Base-by-base conservation (phyloP, 1,140 invertebrate species). In the Nautilus pompilius region DNA sequence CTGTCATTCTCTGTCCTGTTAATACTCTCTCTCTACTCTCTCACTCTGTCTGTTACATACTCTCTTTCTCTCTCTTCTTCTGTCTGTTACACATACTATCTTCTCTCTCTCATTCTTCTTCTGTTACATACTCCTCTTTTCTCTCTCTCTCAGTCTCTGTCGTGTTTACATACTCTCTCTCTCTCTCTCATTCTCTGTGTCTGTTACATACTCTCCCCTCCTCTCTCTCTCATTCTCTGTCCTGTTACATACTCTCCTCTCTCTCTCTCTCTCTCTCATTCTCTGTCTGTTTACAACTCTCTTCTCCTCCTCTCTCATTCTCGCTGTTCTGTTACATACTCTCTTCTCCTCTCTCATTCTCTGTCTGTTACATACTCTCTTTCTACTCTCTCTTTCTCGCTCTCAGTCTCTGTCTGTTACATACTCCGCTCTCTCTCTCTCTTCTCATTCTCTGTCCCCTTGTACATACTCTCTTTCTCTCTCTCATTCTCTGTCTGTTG, bases 381-480 rank as follows among this genome's bases (percentile, higher is more conserved):
- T 24, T 28, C n/a, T 2, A 13, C 32, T 22, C 17, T 22, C 10
- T 58, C 17, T 20, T 58, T 30, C 5, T 34, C 20, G 48, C 56
- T 65, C 57, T 56, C 54, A 56, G 55, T 56, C 51, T 33, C 28
- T 1, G 5, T 61, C n/a, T 10, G n/a, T 8, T 56, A 5, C 26
- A 13, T 61, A 46, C 32, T 1, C 15, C n/a, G n/a, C 13, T 57
- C 20, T n/a, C 56, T 28, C 17, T 41, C 26, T 28, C 48, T 29
- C 59, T 26, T 48, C 48, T 28, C 22, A 15, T 34, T 32, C 55
- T 30, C n/a, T 13, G 3, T 10, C 17, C 46, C 24, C 17, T 22
- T 49, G 13, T 26, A 2, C 22, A 28, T 48, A 6, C 20, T 51
- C 41, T 48, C n/a, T 20, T 29, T n/a, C 22, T 32, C n/a, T 29